Base-by-base conservation (phyloP, 2,888 invertebrate genomes). In the Chirona hameri region DNA sequence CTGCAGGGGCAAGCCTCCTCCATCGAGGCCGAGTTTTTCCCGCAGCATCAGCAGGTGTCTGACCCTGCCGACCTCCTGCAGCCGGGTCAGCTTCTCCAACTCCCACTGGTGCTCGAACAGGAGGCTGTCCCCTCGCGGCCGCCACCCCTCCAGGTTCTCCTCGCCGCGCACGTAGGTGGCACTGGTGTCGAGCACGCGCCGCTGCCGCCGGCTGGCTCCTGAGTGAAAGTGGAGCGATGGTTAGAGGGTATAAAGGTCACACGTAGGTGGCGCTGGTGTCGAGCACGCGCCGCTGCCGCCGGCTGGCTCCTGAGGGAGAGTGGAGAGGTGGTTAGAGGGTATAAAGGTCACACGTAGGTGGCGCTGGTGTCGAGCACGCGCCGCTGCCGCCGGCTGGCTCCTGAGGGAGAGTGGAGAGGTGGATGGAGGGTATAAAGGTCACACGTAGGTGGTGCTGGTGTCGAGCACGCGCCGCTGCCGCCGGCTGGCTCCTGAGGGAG, bases 51-150 rank as follows among this genome's bases (percentile, higher is more conserved):
- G 90, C 86, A 95, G 93, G 88, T 99, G 97, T 79, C 98, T 92
- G 82, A 98, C 94, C 87, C 96, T 93, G 83, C 98, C 97, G 21
- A 98, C 98, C 89, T 98, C 96, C 89, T 99, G 98, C 84, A 99
- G 90, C 60, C 99, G 92, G 0, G 97, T 96, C 87, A 99, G 91
- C 90, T 99, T 99, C 89, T 99, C 99, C 83, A 99, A 89, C 89
- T 99, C 98, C 99, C 99, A 99, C 89, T 99, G 99, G 88, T 99
- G 99, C 88, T 99, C 99, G 88, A 99, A 97, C 86, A 99, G 98
- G 80, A 99, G 92, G 0, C 98, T 98, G 89, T 99, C 99, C 0
- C 99, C 98, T 79, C 98, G 92, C 57, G 99, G 99, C 85, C 99
- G 90, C 99, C 99, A 99, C 27, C 98, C 98, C 88, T 98, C 96